phyloP scores from a whole-genome alignment of 2,888 invertebrate genomes.

The Lepeophtheirus nordmannii region DNA sequence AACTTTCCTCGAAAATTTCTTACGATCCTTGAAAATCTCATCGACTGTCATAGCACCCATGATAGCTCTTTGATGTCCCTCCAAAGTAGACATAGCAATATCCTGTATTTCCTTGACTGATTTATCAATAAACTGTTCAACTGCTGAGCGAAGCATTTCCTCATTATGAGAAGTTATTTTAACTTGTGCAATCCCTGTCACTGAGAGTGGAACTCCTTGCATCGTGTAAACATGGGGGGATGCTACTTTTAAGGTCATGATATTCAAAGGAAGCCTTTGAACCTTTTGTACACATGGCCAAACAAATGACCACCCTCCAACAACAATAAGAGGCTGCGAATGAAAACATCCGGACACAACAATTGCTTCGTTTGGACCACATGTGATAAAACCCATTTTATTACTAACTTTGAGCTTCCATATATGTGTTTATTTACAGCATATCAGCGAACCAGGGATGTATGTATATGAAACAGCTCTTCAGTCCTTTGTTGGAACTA shows the following conservation, averaged over 20 bases:
- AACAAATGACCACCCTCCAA: constrained; percentile 24
- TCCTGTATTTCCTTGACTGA: constrained; percentile 20
- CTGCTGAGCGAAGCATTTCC: constrained; percentile 23
- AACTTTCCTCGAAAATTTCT: constrained; percentile 19
- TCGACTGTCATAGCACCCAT: constrained; percentile 25
- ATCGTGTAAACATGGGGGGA: constrained; percentile 24
- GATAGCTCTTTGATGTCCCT: constrained; percentile 25
- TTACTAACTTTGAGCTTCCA: too few species aligned
- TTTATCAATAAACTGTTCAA: constrained; percentile 24
- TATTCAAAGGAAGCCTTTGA: constrained; percentile 19
- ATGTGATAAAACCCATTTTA: constrained; percentile 21
- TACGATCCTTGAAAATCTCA: constrained; percentile 23
- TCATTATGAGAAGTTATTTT: constrained; percentile 22
- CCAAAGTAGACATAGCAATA: constrained; percentile 20
- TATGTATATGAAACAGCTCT: too few species aligned
- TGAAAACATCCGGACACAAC: constrained; percentile 24
- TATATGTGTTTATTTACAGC: too few species aligned
- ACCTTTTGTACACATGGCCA: constrained; percentile 24
- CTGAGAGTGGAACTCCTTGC: constrained; percentile 25
- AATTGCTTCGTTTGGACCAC: constrained; percentile 24
- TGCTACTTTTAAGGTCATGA: constrained; percentile 23
- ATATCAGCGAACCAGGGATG: too few species aligned
- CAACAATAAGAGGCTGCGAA: constrained; percentile 20
- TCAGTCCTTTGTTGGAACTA: too few species aligned
- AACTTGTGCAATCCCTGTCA: constrained; percentile 24